phyloP scores from a whole-genome alignment of 2,797 vertebrate genomes.

The Bryconaethiops microstoma region DNA sequence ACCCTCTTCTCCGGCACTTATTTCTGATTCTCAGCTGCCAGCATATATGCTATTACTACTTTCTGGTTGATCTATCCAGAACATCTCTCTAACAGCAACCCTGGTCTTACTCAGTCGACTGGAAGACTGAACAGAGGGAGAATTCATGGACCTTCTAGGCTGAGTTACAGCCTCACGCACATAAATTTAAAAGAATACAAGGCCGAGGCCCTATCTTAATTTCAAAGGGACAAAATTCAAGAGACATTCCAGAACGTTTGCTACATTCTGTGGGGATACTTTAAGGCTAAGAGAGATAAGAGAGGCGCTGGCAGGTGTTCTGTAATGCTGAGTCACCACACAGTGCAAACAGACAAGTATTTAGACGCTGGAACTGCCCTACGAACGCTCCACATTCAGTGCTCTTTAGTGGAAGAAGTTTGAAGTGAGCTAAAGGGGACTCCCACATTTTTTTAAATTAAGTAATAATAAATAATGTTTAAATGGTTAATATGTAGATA shows the following conservation, averaged over 20 bases:
- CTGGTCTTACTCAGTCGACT: not conserved
- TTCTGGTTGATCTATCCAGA: too few relatives aligned
- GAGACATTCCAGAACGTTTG: not conserved
- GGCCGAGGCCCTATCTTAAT: not conserved
- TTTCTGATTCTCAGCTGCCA: not conserved
- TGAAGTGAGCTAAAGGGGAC: not conserved
- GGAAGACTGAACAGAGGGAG: not conserved
- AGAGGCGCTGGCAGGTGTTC: not conserved
- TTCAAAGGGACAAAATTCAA: not conserved
- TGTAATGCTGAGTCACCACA: not conserved
- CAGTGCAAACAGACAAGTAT: slow-evolving; percentile 2
- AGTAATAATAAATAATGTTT: too few relatives aligned
- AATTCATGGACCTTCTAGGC: not conserved
- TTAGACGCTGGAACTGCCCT: not conserved
- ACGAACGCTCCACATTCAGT: not conserved
- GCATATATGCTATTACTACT: not conserved
- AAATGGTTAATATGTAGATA: too few relatives aligned
- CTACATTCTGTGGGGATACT: not conserved
- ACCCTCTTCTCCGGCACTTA: not conserved
- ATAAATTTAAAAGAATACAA: not conserved
- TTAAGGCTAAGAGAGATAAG: slow-evolving; percentile 8
- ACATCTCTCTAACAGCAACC: too few relatives aligned
- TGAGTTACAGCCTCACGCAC: not conserved
- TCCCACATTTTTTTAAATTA: too few relatives aligned
- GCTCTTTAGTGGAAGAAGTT: not conserved